phyloP scores from a whole-genome alignment of 2,797 vertebrate species.

The Rachycentron canadum region DNA sequence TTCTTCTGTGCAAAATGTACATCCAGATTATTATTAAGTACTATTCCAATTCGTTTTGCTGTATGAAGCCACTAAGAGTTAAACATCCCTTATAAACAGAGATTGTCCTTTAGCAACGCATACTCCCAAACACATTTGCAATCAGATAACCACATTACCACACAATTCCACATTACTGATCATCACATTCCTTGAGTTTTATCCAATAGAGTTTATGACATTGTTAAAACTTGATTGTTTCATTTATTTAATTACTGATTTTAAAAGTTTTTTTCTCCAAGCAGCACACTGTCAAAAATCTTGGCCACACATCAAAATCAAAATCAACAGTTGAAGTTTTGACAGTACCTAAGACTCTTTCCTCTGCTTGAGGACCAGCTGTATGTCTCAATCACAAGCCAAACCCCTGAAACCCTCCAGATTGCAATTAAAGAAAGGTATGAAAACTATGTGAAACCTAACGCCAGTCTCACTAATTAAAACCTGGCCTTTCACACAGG shows the following conservation, averaged over 20 bases:
- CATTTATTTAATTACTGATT: not conserved
- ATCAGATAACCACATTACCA: not conserved
- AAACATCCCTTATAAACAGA: not conserved
- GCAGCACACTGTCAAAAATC: not conserved
- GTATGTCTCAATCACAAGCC: not conserved
- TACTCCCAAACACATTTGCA: not conserved
- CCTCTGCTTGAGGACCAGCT: not conserved
- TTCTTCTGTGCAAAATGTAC: too few species aligned
- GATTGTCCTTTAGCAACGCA: not conserved
- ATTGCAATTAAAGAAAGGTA: constrained; percentile 2
- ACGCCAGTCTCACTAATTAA: constrained; percentile 26
- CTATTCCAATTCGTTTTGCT: not conserved
- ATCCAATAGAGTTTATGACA: not conserved
- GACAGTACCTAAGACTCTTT: not conserved
- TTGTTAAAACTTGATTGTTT: constrained; percentile 5
- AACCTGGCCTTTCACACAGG: constrained; percentile 24
- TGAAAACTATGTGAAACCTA: constrained; percentile 29
- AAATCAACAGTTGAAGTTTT: not conserved
- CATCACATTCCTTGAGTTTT: too few species aligned
- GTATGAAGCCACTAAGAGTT: not conserved
- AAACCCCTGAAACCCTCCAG: constrained; percentile 16
- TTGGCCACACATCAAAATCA: not conserved
- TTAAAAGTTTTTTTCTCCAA: not conserved
- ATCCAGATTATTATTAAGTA: too few species aligned
- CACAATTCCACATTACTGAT: too few species aligned